A percentile compares a stretch with the other conserved stretches of the same genome.
phyloP scores from a whole-genome alignment of 2,113 vertebrate species.

The Emydocephalus ijimae region DNA sequence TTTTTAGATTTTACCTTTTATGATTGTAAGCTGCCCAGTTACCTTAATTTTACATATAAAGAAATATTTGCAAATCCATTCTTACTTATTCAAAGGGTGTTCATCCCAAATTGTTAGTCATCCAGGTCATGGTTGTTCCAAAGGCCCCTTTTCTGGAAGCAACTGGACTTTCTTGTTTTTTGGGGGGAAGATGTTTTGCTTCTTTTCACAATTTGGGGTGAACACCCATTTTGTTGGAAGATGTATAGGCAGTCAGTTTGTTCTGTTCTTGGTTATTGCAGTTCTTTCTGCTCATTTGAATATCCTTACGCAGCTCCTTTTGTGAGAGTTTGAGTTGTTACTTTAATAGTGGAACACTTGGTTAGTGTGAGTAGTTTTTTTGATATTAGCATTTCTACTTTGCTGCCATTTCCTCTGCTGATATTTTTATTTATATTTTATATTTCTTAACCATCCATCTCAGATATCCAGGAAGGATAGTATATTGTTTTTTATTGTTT shows the following conservation, averaged over 20 bases:
- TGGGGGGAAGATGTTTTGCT: too few species aligned
- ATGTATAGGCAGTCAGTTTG: not conserved
- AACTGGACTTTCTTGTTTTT: too few species aligned
- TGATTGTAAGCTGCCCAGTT: not conserved
- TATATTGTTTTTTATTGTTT: not conserved
- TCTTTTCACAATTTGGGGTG: too few species aligned
- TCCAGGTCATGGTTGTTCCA: too few species aligned
- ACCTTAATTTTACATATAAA: not conserved
- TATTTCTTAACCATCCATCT: not conserved
- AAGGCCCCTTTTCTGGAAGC: too few species aligned
- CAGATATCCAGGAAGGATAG: not conserved
- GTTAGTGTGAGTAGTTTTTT: not conserved
- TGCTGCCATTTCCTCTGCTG: not conserved
- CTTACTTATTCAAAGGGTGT: too few species aligned
- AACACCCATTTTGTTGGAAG: not conserved
- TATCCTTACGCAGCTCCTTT: not conserved
- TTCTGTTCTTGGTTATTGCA: not conserved
- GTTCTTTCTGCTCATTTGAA: not conserved
- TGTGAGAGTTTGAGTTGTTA: not conserved
- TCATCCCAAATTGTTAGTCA: too few species aligned
- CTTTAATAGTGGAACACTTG: not conserved
- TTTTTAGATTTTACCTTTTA: not conserved
- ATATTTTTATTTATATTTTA: not conserved
- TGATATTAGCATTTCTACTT: not conserved
- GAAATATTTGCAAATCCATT: not conserved